A percentile compares a stretch with the other conserved stretches of the same genome.
phyloP scores from a whole-genome alignment of 2,888 invertebrate species.

The Aromia moschata region DNA sequence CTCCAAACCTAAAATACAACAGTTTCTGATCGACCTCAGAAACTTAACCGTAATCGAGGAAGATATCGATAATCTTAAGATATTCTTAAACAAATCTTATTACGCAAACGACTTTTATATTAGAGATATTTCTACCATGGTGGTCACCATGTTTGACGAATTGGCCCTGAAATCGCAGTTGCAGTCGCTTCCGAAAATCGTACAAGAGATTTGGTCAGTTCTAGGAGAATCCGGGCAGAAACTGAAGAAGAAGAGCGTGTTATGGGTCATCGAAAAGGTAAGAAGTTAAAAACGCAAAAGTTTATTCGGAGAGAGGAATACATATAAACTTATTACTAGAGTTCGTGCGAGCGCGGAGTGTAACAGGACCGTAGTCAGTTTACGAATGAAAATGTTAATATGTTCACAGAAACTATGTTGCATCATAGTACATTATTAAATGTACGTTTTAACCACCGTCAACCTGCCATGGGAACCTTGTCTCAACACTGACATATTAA shows the following conservation, averaged over 20 bases:
- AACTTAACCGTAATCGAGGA: conserved; percentile 77
- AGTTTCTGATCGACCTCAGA: conserved; percentile 77
- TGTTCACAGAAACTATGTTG: too few species aligned
- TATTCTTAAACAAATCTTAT: conserved; percentile 80
- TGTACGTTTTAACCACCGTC: too few species aligned
- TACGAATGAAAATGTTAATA: too few species aligned
- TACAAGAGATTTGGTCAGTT: conserved; percentile 84
- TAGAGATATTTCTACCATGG: conserved; percentile 77
- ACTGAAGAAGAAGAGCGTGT: conserved; percentile 77
- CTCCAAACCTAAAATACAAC: conserved; percentile 74
- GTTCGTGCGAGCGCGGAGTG: too few species aligned
- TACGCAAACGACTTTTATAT: conserved; percentile 85
- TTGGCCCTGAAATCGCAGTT: conserved; percentile 80
- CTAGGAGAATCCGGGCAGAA: conserved; percentile 87
- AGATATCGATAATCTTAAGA: conserved; percentile 75
- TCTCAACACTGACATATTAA: too few species aligned
- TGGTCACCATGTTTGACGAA: conserved; percentile 78
- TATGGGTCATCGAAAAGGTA: conserved; percentile 77
- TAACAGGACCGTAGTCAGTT: too few species aligned
- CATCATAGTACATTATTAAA: too few species aligned
- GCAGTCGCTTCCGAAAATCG: conserved; percentile 80
- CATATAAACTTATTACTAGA: too few species aligned
- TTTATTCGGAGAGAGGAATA: too few species aligned
- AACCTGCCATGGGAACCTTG: too few species aligned
- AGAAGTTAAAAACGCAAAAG: too few species aligned